Conservation (phyloP, 2,888 invertebrate genomes). For the Hirtodrosophila cameraria region DNA sequence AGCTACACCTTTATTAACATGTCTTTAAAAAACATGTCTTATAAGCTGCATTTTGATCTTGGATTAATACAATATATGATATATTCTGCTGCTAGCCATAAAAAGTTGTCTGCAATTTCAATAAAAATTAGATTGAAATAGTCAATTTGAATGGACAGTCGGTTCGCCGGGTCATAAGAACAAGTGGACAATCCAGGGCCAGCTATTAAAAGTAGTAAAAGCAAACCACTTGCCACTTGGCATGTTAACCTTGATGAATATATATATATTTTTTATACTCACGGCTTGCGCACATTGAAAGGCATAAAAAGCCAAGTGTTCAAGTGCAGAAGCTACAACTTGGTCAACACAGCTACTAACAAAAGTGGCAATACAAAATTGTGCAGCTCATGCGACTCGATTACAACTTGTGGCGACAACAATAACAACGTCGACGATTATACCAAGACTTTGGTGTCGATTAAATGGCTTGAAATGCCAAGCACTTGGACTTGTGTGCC, state of each 20-base stretch:
- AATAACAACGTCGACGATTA: slow-evolving; percentile 15
- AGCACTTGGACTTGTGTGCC: slow-evolving; percentile 10
- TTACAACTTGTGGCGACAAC: slow-evolving; percentile 45
- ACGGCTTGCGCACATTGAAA: slow-evolving; percentile 13
- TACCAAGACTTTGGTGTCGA: slow-evolving; percentile 48
- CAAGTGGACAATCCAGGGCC: slow-evolving; percentile 56
- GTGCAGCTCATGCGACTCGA: slow-evolving; percentile 46
- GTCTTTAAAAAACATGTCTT: slow-evolving; percentile 7
- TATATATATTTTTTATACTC: slow-evolving; percentile 14
- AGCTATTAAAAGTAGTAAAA: slow-evolving; percentile 55
- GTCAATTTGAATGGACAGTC: slow-evolving; percentile 7
- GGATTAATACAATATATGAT: slow-evolving; percentile 14
- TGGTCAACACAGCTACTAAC: slow-evolving; percentile 61
- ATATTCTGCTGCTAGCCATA: slow-evolving; percentile 24
- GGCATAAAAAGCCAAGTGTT: slow-evolving; percentile 42
- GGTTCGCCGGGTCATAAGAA: slow-evolving; percentile 43
- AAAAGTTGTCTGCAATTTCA: slow-evolving; percentile 3
- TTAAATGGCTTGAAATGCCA: slow-evolving; percentile 71
- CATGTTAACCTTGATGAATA: slow-evolving; percentile 73
- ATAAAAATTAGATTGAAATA: slow-evolving; percentile 25
- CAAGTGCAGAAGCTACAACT: slow-evolving; percentile 71
- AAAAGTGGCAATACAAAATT: slow-evolving; percentile 60
- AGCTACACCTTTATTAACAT: slow-evolving; percentile 2
- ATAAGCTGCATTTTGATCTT: slow-evolving; percentile 5
- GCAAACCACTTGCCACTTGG: slow-evolving; percentile 58